Base-by-base conservation (phyloP, 1,140 invertebrate genomes). In the Hyles euphorbiae region DNA sequence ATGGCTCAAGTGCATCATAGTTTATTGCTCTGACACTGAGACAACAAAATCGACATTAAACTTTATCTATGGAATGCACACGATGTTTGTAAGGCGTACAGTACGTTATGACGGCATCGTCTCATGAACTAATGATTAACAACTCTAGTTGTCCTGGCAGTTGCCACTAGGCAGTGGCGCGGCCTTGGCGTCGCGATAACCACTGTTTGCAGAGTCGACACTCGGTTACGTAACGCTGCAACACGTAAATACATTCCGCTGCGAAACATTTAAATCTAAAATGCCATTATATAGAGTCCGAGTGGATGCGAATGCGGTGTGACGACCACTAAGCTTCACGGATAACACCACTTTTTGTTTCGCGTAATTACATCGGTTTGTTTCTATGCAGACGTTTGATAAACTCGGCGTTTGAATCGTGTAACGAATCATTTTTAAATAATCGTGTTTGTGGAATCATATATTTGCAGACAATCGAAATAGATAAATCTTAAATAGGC, bases 101-200 rank as follows among this genome's bases (percentile, higher is more conserved):
- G 53, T 60, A 22, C 45, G 57, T 53, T 34, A 55, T 64, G 63
- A 62, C 63, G 71, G 56, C 70, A 65, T 22, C 32, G 44, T 36
- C 57, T 69, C 68, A 66, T 62, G 68, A 51, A 55, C 62, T 12
- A 61, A 60, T 65, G 58, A 68, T 74, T 69, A 77, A 76, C 73
- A 64, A 72, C 59, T 64, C 61, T 33, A 60, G 62, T 65, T 68
- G 71, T 68, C 68, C 67, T 67, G 70, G 68, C 60, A 54, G 50
- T 34, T 22, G 22, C 22, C 22, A 22, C 22, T 22, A 22, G 22
- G 22, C 22, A 22, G 22, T 22, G 22, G 63, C 51, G 58, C 70
- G 74, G 68, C 77, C 78, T 83, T 83, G 78, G 76, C 75, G 64
- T 60, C 61, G 60, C 73, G 76, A 78, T 81, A 81, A 78, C 61